These are phyloP conservation scores for Cyphomyrus discorhynchus DNA, from an alignment of 2,113 vertebrate species.

Conservation along the genomic window DNA sequence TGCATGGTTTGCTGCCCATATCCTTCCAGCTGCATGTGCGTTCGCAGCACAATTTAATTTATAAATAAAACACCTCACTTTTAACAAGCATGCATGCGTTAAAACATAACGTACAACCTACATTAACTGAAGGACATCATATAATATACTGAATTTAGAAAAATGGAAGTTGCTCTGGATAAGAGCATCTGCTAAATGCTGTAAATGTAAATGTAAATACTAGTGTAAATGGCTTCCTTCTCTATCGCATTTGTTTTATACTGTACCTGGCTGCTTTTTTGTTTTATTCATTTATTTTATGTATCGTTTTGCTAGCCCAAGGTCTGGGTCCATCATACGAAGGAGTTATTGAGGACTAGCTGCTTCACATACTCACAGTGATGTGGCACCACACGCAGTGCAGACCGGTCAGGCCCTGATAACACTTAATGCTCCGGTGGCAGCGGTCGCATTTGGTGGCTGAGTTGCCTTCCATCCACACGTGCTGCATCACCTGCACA, in stretches of 20 bases:
- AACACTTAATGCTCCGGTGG: constrained; percentile 90
- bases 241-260: background rate
- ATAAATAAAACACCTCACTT: background rate
- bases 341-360: background rate
- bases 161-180: no score
- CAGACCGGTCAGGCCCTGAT: constrained; percentile 85
- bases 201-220: no score
- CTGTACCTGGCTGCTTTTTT: background rate
- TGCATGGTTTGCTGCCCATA: background rate
- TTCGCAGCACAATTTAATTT: background rate
- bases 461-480: constrained; percentile 91
- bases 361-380: constrained; percentile 67
- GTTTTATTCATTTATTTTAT: background rate
- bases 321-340: background rate
- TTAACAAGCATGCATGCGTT: background rate
- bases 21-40: background rate
- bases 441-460: constrained; percentile 85
- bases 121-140: background rate
- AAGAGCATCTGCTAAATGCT: no score
- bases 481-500: constrained; percentile 83
- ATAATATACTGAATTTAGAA: background rate
- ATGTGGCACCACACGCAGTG: constrained; percentile 93
- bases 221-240: background rate
- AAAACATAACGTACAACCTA: background rate
- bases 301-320: background rate